Base-by-base conservation (phyloP, 1,140 invertebrate species). In the Goniozus legneri region DNA sequence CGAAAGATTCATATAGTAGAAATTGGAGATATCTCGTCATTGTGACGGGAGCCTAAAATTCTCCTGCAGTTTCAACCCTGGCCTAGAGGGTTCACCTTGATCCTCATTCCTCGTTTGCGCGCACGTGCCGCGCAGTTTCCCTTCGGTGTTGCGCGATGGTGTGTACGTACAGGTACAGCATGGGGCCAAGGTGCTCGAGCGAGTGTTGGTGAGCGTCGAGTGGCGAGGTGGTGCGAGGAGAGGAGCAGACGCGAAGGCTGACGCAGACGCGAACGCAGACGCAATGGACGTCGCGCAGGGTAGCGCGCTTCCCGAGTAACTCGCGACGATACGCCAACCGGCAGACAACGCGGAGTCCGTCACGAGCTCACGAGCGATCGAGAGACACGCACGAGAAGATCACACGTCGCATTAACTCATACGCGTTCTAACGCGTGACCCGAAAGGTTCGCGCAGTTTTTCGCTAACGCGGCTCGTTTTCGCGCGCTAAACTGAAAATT, bases 241-340 rank as follows among this genome's bases (percentile, higher is more conserved):
- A 39, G 41, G 43, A 37, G 42, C 43, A 48, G 33, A n/a, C n/a
- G n/a, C n/a, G n/a, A n/a, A n/a, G n/a, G n/a, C n/a, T 33, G 38
- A 66, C 67, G 67, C 69, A 69, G 54, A 65, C 69, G 67, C 67
- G 43, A 42, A 69, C 64, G 67, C 63, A 64, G 62, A 62, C 65
- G 59, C 59, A 62, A 49, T 42, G 32, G 34, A 31, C 37, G 47
- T 15, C 50, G 48, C 52, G 52, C 44, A 58, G 49, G 53, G 53
- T 49, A 49, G 27, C 43, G 30, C 35, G 12, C 3, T 52, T 55
- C 50, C 50, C 49, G 35, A n/a, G n/a, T n/a, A 41, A 49, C 37
- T 37, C 51, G 33, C 38, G 37, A 50, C 52, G 56, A 58, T 54
- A 27, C 36, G 39, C 52, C 52, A 54, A 60, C 51, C 35, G 38